Conservation (phyloP, 2,113 vertebrate species). For the Callospermophilus lateralis region DNA sequence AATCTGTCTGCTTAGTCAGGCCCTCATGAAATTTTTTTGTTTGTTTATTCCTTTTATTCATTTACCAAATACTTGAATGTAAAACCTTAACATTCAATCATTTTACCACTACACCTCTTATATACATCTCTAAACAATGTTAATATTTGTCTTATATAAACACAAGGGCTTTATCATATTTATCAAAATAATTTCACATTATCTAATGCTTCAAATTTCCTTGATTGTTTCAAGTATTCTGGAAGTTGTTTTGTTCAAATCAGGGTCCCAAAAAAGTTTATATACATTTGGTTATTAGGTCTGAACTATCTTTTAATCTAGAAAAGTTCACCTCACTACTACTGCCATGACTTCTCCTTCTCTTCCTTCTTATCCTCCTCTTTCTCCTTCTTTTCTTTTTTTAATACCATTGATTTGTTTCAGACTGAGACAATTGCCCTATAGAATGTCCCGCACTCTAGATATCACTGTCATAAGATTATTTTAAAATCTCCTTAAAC, state of each 20-base stretch:
- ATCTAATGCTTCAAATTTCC: neutral
- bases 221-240: conserved; percentile 23
- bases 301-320: conserved; percentile 35
- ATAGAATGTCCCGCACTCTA: neutral
- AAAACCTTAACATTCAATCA: conserved; percentile 10
- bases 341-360: too few relatives aligned
- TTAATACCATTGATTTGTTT: neutral
- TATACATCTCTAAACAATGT: conserved; percentile 19
- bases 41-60: too few relatives aligned
- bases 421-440: neutral
- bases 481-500: too few relatives aligned
- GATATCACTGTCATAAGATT: neutral
- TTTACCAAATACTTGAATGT: conserved; percentile 28
- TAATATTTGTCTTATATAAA: conserved; percentile 27
- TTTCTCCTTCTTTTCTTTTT: neutral
- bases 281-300: neutral
- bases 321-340: neutral
- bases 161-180: neutral
- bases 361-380: neutral
- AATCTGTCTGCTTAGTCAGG: neutral
- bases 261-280: neutral
- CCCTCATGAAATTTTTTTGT: neutral
- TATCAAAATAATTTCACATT: conserved; percentile 26
- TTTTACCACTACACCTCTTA: neutral
- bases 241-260: conserved; percentile 20